These are phyloP conservation scores for Hypolimnas misippus DNA, from an alignment of 2,888 invertebrate genomes.

Conservation along the genomic window DNA sequence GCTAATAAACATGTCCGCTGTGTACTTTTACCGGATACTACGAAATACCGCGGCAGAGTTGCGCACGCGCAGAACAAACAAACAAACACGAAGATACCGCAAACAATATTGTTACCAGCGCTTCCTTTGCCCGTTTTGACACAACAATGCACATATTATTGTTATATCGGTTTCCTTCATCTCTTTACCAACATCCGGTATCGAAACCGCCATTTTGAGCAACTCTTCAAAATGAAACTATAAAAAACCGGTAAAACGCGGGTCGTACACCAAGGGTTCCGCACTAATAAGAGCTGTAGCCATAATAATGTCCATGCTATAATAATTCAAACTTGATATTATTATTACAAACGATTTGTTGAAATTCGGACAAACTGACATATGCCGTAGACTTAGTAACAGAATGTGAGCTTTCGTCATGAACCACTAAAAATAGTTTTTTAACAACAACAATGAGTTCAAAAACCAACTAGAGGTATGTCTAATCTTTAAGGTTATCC, in stretches of 20 bases:
- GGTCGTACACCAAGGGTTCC: no score
- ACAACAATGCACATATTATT: constrained; percentile 37
- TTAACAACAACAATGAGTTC: not conserved
- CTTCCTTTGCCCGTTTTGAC: constrained; percentile 52
- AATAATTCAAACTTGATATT: no score
- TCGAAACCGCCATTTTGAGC: not conserved
- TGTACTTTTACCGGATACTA: constrained; percentile 52
- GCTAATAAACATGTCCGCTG: not conserved
- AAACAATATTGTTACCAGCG: constrained; percentile 45
- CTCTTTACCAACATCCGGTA: constrained; percentile 30
- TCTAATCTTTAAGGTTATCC: not conserved
- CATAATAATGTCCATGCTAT: no score
- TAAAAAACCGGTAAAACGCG: not conserved
- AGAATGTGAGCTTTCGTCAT: no score
- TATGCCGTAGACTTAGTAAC: no score
- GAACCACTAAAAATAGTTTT: no score
- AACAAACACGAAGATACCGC: constrained; percentile 50
- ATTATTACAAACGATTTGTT: no score
- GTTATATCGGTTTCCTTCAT: constrained; percentile 39
- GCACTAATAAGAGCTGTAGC: no score
- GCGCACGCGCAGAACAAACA: constrained; percentile 55
- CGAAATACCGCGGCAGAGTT: constrained; percentile 51
- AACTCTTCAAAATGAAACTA: not conserved
- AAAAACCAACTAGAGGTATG: no score
- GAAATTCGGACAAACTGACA: no score